Evolutionary conservation across 2,113 vertebrate species (phyloP), one percentile per base, ranked within the genome.

Genomic region (Syrrhaptes paradoxus): DNA sequence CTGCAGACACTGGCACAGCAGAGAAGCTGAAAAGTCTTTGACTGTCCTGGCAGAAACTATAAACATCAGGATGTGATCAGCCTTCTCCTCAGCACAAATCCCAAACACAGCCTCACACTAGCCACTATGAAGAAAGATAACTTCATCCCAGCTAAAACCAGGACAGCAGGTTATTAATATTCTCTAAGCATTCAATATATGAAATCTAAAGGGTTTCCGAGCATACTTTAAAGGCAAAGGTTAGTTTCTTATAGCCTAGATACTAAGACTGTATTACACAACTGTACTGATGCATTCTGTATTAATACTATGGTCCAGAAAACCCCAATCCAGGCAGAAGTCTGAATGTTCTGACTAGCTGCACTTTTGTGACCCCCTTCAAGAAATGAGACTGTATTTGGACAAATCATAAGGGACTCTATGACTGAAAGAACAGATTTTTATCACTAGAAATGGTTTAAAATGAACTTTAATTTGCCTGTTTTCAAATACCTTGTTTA

Each of bases 401-500:
- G 57, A 55, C 24, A 75, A 62, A 38, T 10, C 0, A 0, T 8
- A 26, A 45, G n/a, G 28, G 31, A 58, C 4, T 22, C 21, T 24
- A 0, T 32, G 28, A 26, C 46, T 51, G 59, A 58, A 67, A 59
- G 36, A 77, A 18, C 22, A 77, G 29, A 36, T 55, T 68, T 84
- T 78, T 49, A 63, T 51, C 43, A 66, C 52, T 29, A 83, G 32
- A 32, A 48, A 31, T 0, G 3, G 38, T 68, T 89, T 83, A 51
- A 28, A 36, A 55, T 55, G 24, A 76, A 79, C 72, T 76, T 75
- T 79, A 34, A 72, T 91, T 88, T 81, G 26, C 45, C 59, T 84
- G 21, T 34, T 85, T 89, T 89, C 82, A 85, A 92, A 91, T 68
- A 91, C 24, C 29, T 77, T 80, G 41, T 91, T 95, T 97, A 88